These are phyloP conservation scores for cat (Felis catus) DNA, from an alignment of 2,113 vertebrate genomes.

Conservation along the genomic window DNA sequence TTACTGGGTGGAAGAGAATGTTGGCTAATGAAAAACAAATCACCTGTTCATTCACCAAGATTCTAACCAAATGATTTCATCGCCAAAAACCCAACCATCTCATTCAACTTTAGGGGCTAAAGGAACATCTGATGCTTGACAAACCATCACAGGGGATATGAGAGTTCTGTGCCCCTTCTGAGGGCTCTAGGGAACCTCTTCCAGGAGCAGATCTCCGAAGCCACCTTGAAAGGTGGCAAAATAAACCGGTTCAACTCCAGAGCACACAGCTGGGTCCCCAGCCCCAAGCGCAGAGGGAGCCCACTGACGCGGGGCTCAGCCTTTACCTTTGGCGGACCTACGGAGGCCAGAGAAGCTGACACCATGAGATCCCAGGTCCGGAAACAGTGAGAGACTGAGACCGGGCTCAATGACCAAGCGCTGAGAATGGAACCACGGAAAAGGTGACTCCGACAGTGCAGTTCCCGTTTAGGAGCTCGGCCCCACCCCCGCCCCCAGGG, in stretches of 20 bases:
- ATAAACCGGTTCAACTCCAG: not conserved
- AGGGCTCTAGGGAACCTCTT: not conserved
- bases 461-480: not conserved
- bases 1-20: not conserved
- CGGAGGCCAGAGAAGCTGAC: not conserved
- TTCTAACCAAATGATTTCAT: conserved; percentile 33
- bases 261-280: not conserved
- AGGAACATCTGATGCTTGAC: not conserved
- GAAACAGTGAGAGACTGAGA: not conserved
- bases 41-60: conserved; percentile 30
- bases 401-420: accelerated
- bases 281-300: not conserved
- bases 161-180: not conserved
- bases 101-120: not conserved
- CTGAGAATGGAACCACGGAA: not conserved
- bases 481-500: not conserved
- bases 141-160: not conserved
- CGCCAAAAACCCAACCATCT: not conserved
- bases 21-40: conserved; percentile 36
- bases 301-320: not conserved
- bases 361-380: not conserved
- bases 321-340: not conserved
- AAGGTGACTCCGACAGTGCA: not conserved
- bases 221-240: not conserved
- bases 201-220: not conserved